A percentile compares a stretch with the other conserved stretches of the same genome.
Conservation (phyloP, 2,797 vertebrate genomes). For the Sebastes steindachneri region DNA sequence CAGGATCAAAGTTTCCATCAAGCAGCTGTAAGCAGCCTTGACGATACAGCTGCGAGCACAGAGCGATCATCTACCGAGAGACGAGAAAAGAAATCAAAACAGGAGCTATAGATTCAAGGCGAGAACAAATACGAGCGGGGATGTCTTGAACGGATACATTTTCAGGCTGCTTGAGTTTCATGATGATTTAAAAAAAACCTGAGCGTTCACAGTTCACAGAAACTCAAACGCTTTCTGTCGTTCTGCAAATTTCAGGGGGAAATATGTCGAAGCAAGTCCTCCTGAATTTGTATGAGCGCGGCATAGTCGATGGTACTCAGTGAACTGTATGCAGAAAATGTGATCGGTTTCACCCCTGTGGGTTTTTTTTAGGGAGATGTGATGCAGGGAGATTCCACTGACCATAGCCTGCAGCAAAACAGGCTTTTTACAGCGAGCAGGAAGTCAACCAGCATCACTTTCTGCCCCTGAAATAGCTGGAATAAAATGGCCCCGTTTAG, state of each 20-base stretch:
- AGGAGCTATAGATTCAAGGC: neutral
- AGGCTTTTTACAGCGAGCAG: conserved; percentile 28
- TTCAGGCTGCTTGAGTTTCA: conserved; percentile 42
- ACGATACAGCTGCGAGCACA: neutral
- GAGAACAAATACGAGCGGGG: neutral
- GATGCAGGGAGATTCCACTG: conserved; percentile 18
- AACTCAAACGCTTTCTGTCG: conserved; percentile 1
- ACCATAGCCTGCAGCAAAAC: conserved; percentile 27
- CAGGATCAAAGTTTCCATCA: conserved; percentile 5
- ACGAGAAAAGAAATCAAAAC: conserved; percentile 11
- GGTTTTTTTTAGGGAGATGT: conserved; percentile 15
- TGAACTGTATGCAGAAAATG: neutral
- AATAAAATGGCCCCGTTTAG: conserved; percentile 49
- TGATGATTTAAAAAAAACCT: conserved; percentile 31
- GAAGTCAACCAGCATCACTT: conserved; percentile 34
- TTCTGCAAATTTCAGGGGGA: neutral
- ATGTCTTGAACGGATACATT: conserved; percentile 1
- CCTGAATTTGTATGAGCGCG: conserved; percentile 1
- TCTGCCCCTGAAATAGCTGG: conserved; percentile 32
- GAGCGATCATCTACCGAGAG: neutral
- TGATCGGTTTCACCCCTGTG: conserved; percentile 30
- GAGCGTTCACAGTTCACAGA: conserved; percentile 6
- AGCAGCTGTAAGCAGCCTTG: neutral
- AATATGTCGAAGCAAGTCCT: neutral
- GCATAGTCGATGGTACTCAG: neutral